Conservation (phyloP, 2,113 vertebrate species). For the Chaetorhynchus papuensis region DNA sequence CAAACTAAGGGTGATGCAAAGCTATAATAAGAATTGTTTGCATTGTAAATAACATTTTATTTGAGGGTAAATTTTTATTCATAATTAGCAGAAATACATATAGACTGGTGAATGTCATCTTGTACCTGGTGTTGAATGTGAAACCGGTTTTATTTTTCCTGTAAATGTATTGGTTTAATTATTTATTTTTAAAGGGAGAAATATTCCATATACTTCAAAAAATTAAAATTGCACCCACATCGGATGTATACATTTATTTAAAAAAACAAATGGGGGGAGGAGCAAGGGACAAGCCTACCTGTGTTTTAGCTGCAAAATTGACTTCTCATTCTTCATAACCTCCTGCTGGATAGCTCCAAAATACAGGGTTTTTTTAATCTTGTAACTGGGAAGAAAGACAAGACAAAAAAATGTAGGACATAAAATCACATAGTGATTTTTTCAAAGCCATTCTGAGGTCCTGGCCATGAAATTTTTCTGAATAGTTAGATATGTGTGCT, state of each 20-base stretch:
- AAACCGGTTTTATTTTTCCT: neutral
- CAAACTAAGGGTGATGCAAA: neutral
- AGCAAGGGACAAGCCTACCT: neutral
- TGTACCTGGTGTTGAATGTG: neutral
- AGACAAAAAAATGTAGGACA: neutral
- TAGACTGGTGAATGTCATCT: neutral
- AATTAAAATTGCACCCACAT: neutral
- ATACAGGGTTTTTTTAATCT: fast-evolving
- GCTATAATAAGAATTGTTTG: neutral
- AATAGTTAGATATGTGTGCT: neutral
- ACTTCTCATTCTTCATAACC: neutral
- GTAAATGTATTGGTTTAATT: neutral
- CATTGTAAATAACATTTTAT: neutral
- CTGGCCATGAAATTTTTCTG: neutral
- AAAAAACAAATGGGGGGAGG: fast-evolving
- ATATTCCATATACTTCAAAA: neutral
- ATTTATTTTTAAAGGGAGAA: neutral
- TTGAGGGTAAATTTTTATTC: neutral
- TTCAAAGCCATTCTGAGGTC: neutral
- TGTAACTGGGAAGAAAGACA: neutral
- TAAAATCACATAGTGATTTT: neutral
- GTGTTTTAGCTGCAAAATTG: neutral
- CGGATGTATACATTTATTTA: neutral
- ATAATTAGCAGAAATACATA: neutral
- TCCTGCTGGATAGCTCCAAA: neutral